Base-by-base conservation (phyloP, 2,797 vertebrate genomes). In the Oreochromis mossambicus region DNA sequence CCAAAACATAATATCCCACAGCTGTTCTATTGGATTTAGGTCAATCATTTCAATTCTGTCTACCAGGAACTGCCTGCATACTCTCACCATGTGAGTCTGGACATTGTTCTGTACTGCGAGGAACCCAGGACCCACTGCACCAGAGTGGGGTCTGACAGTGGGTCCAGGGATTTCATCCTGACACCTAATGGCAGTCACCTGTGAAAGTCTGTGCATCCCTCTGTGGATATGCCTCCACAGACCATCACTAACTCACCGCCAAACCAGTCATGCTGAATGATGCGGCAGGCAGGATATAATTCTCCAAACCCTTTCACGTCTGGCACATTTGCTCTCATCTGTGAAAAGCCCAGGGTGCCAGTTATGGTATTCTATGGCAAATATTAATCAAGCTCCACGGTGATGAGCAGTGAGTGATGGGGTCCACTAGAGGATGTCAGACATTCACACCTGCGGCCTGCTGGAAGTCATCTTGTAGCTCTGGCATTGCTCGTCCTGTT, bases 1-100 rank as follows among this genome's bases (percentile, higher is more conserved):
- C 56, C 29, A 19, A 1, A 58, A 19, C 8, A 58, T 19, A 58
- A 32, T 32, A 0, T 11, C 3, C 0, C 26, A 9, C 55, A 32
- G 55, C 55, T 0, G 8, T 0, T 56, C 26, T 2, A 10, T 17
- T 58, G 55, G 26, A 6, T 32, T 58, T 58, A 58, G 55, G 14
- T 2, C 54, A 1, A 19, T 50, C 26, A 0, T 58, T 58, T 58
- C 55, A 32, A 17, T 19, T 58, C 29, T 26, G 8, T 32, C 55
- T 6, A 32, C 55, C 55, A 32, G 55, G 55, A 61, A 34, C 29
- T 19, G 29, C 15, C 29, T 34, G 29, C 56, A 58, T 58, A 1
- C 26, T 32, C 1, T 32, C 26, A 14, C 0, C 55, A 58, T 26
- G 2, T 58, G 26, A 58, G 55, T 6, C 14, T 58, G 55, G 55